Percentiles rank a stretch among this genome's conserved stretches.
Conservation (phyloP, 2,888 invertebrate genomes). For the Amblyjoppa proteus region DNA sequence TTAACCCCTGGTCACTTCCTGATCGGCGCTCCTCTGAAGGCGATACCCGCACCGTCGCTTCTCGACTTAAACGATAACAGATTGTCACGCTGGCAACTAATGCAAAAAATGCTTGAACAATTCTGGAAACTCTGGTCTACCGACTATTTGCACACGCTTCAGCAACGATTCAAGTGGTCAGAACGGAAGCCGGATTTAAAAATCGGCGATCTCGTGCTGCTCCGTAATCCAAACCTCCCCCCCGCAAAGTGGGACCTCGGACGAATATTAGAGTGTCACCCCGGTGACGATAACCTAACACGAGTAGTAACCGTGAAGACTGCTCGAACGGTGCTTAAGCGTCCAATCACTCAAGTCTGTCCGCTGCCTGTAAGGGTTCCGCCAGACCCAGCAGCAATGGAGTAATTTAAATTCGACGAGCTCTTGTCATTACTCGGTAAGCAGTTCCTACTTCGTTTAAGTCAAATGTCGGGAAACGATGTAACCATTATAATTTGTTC, state of each 20-base stretch:
- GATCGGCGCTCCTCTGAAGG: slow-evolving; percentile 66
- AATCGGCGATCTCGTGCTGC: no score
- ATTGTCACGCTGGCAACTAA: slow-evolving; percentile 69
- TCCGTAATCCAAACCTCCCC: no score
- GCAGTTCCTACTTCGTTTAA: not conserved
- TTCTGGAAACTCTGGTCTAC: slow-evolving; percentile 58
- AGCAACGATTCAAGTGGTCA: no score
- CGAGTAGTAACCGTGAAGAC: slow-evolving; percentile 72
- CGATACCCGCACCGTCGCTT: slow-evolving; percentile 67
- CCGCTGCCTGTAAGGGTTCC: slow-evolving; percentile 47
- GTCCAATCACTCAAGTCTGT: slow-evolving; percentile 66
- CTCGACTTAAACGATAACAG: slow-evolving; percentile 62
- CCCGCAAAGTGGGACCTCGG: no score
- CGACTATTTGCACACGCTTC: no score
- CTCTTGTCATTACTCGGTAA: not conserved
- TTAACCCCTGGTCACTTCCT: slow-evolving; percentile 72
- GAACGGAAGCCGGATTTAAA: no score
- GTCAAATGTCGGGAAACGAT: not conserved
- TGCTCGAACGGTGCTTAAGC: slow-evolving; percentile 56
- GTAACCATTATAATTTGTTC: no score
- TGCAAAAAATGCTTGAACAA: slow-evolving; percentile 63
- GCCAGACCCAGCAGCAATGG: not conserved
- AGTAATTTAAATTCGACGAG: not conserved
- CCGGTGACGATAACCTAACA: no score
- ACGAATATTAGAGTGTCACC: no score